Percentiles rank a stretch among this genome's conserved stretches.
Evolutionary conservation across 1,140 invertebrate species (phyloP).

Genomic region (Apocrypta bakeri): DNA sequence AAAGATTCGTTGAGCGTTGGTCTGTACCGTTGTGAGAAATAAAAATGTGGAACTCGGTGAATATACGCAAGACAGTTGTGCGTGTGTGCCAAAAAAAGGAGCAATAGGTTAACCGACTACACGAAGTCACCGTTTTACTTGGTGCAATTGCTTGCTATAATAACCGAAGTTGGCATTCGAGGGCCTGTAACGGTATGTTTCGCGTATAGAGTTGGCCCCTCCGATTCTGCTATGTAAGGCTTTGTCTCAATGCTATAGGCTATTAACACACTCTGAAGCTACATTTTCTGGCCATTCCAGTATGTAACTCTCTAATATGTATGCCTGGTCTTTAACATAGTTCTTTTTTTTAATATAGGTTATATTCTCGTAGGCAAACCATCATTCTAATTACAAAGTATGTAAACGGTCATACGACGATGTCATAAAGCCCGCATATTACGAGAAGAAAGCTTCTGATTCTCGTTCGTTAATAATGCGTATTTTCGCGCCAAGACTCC

Average conservation of each 20-base stretch:
- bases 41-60: neutral
- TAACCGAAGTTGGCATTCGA: neutral
- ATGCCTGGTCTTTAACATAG: no score
- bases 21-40: neutral
- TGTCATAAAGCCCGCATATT: no score
- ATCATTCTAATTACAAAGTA: no score
- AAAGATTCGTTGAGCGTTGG: neutral
- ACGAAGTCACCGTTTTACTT: neutral
- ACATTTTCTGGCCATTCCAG: neutral
- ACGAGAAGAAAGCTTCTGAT: no score
- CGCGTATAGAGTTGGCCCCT: neutral
- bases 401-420: no score
- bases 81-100: neutral
- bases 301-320: no score
- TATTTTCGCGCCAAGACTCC: no score
- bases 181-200: neutral
- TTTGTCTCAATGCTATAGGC: neutral
- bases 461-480: no score
- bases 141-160: neutral
- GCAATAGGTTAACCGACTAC: conserved; percentile 9
- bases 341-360: no score
- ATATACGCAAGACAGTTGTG: neutral
- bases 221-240: no score
- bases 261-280: neutral
- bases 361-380: no score